Evolutionary conservation across 2,113 vertebrate genomes (phyloP).

Genomic region (Galeopterus variegatus): DNA sequence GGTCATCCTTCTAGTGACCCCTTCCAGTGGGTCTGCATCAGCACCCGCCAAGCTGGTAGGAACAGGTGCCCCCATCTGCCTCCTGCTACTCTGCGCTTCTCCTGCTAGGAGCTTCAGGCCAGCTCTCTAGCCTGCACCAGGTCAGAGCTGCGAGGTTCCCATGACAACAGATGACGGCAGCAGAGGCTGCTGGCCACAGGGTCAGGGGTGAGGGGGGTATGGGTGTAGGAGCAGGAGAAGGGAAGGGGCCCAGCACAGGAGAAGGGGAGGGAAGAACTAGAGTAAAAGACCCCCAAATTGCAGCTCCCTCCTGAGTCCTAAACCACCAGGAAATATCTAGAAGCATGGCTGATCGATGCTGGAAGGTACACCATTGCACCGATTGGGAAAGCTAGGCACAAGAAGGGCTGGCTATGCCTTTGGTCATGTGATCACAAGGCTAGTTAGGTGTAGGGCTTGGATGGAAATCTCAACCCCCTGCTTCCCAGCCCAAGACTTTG

Average conservation of each 20-base stretch:
- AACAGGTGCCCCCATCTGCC: neutral
- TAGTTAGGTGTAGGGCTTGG: neutral
- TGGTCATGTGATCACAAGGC: neutral
- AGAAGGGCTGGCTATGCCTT: neutral
- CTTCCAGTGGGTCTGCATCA: neutral
- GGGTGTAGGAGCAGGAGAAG: conserved; percentile 30
- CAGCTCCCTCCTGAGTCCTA: neutral
- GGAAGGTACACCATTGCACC: neutral
- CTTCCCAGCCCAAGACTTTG: neutral
- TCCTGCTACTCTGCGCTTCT: conserved; percentile 49
- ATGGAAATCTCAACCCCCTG: neutral
- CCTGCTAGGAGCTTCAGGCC: conserved; percentile 68
- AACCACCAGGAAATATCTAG: neutral
- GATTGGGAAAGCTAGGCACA: neutral
- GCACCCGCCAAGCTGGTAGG: neutral
- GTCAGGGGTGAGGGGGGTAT: conserved; percentile 75
- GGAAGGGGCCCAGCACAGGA: neutral
- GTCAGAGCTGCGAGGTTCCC: conserved; percentile 80
- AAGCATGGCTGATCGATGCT: neutral
- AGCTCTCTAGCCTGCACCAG: conserved; percentile 61
- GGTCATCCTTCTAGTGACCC: neutral
- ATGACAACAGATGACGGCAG: conserved; percentile 81
- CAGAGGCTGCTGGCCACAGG: conserved; percentile 75
- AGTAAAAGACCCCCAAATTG: conserved; percentile 2
- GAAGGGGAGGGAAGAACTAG: neutral